Conservation (phyloP, 2,797 vertebrate genomes). For the Crypturellus tataupa region DNA sequence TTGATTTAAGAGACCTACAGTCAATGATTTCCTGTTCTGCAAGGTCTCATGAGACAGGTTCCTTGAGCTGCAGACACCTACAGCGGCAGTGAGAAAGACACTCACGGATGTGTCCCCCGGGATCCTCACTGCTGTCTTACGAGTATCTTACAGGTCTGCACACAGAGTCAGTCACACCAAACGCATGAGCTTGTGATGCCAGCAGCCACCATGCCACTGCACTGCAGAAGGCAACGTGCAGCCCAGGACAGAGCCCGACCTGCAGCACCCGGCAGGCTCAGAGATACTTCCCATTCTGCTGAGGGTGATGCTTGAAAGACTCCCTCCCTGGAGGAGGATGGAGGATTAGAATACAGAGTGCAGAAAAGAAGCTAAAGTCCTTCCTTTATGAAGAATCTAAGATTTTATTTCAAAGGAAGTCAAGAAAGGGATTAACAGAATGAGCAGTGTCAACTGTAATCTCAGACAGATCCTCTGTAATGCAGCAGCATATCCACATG, state of each 20-base stretch:
- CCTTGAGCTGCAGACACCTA: background rate
- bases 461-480: background rate
- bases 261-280: background rate
- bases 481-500: rapidly evolving
- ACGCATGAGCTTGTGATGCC: rapidly evolving
- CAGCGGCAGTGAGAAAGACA: background rate
- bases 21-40: background rate
- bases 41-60: background rate
- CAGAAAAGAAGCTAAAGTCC: background rate
- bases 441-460: background rate
- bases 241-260: background rate
- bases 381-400: background rate
- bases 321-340: background rate
- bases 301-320: background rate
- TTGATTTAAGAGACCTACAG: background rate
- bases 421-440: background rate
- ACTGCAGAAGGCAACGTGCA: background rate
- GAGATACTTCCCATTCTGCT: background rate
- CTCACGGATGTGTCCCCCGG: no score
- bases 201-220: rapidly evolving
- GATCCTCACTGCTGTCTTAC: background rate
- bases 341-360: background rate
- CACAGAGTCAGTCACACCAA: rapidly evolving
- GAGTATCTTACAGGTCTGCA: no score
- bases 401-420: background rate